Percentiles rank a stretch among this genome's conserved stretches.
Conservation (phyloP, 2,113 vertebrate species). For the Erythrocebus patas region DNA sequence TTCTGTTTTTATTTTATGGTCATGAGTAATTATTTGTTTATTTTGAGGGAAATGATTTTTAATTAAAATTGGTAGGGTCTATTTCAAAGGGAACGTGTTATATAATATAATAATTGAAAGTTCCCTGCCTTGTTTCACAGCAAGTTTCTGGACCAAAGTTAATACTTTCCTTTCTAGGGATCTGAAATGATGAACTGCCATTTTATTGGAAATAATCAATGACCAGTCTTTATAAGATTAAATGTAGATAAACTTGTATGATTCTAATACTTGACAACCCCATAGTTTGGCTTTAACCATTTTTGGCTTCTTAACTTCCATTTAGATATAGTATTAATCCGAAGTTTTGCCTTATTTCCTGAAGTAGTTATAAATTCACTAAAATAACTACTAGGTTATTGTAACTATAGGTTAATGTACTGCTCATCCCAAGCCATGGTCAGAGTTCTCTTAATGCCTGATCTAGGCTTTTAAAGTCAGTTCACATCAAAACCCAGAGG, state of each 20-base stretch:
- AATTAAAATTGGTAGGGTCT: conserved; percentile 26
- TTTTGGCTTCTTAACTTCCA: conserved; percentile 10
- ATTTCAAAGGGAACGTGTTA: conserved; percentile 11
- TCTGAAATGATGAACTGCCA: background rate
- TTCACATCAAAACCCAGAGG: background rate
- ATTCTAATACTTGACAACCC: background rate
- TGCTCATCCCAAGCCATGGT: background rate
- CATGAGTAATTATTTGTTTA: conserved; percentile 39
- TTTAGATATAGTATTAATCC: background rate
- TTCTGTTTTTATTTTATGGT: background rate
- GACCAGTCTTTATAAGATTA: background rate
- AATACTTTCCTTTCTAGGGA: conserved; percentile 34
- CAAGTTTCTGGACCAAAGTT: conserved; percentile 31
- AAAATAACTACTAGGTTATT: background rate
- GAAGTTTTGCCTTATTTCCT: background rate
- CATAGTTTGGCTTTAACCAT: background rate
- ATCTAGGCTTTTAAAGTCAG: conserved; percentile 29
- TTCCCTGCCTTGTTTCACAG: background rate
- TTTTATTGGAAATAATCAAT: conserved; percentile 54
- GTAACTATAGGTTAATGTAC: background rate
- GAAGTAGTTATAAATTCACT: background rate
- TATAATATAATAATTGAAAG: conserved; percentile 21
- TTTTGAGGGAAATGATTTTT: conserved; percentile 39
- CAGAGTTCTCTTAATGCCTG: background rate
- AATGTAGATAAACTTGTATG: conserved; percentile 15